Base-by-base conservation (phyloP, 2,113 vertebrate genomes). In the Sander lucioperca region DNA sequence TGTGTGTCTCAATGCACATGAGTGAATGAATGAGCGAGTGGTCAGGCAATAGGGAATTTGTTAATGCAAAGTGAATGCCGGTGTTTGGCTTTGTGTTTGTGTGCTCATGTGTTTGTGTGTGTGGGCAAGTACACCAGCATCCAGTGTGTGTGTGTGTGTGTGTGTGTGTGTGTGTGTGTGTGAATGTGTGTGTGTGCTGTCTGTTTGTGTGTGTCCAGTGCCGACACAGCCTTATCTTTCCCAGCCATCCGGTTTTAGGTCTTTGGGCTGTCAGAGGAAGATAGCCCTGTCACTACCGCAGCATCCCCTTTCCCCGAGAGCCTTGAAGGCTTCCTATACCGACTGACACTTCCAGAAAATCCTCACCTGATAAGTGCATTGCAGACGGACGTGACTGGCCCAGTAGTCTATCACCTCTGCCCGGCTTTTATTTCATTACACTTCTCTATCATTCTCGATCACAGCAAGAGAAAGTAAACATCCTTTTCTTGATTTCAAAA, bases 211-310 rank as follows among this genome's bases (percentile, higher is more conserved):
- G 87, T 92, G 88, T 86, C 86, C 85, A 77, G 81, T 72, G 86
- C 74, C 43, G 83, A 88, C 73, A 82, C 71, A 80, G 84, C 87
- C 88, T 91, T 94, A 94, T 93, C 93, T 91, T 81, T 80, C 54
- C 77, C 90, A 91, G 90, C 88, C 93, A 94, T 93, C 93, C 90
- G 88, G 91, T 85, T 89, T 90, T 87, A 89, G 93, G 90, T 92
- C 92, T 93, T 91, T 82, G 88, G 90, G 84, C 92, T 93, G 92
- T 93, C 92, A 93, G 91, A 87, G 77, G 90, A 83, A 94, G 92
- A 94, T 94, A 94, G 92, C 91, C 92, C 90, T 91, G 92, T 93
- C 93, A 93, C 91, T 77, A 82, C 73, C 5, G 79, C 89, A 76
- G 75, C 93, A 84, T 88, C 82, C 86, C 79, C 85, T 77, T 89